Evolutionary conservation across 1,140 invertebrate species (phyloP), one percentile per base, ranked within the genome.

Genomic region (Episyrphus balteatus): DNA sequence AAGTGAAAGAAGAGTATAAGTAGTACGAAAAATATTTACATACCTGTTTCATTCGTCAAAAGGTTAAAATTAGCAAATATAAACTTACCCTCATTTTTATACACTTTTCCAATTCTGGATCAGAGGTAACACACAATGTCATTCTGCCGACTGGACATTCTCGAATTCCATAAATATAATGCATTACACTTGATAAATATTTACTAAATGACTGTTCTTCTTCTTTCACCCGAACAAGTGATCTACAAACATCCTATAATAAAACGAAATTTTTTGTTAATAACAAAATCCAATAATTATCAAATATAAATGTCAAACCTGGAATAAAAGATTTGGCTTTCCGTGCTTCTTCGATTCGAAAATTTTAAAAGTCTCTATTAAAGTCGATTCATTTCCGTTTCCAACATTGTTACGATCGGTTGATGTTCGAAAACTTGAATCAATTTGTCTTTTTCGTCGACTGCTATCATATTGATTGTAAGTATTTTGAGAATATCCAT

Each of bases 51-150:
- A 37, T 14, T 37, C 15, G 13, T n/a, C n/a, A n/a, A n/a, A 37
- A 37, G 11, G 36, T 14, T n/a, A 37, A 5, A 37, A 14, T 6
- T 5, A 14, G 13, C 14, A 44, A 32, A 26, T 18, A 43, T 44
- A 33, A 39, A 51, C 73, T 66, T 71, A 93, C 89, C 74, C 80
- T 88, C 93, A 98, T 97, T 69, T 87, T 87, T 31, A 87, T 70
- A 68, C 94, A 98, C 72, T 98, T 98, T 21, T 84, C 80, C 69
- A 88, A 77, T 71, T 98, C 94, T 1, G 80, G 75, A 41, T 89
- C 81, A 1, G 92, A 96, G 1, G 91, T 92, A 8, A 97, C 86
- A 68, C 94, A 98, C 7, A 95, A 58, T 1, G 77, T 83, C 71
- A 92, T 88, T 17, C 75, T 70, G 30, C 79, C 75, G 7, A 93